These are phyloP conservation scores for Sebastes cheni DNA, from an alignment of 2,797 vertebrate species.

Conservation along the genomic window DNA sequence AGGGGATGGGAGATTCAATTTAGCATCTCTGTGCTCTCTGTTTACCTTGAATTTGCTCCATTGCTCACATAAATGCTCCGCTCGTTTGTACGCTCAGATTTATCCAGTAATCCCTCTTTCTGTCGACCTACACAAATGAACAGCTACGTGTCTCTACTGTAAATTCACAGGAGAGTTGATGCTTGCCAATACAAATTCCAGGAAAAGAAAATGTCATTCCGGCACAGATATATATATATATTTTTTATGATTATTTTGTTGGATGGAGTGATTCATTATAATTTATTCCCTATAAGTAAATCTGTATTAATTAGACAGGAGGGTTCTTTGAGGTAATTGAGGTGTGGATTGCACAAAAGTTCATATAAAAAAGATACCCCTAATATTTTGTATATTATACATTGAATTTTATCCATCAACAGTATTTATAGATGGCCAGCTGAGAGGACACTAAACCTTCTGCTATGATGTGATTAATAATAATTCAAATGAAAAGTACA, in stretches of 20 bases:
- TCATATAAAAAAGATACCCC: background rate
- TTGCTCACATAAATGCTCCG: background rate
- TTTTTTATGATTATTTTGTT: background rate
- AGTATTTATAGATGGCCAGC: background rate
- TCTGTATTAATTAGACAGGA: background rate
- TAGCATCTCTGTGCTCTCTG: slow-evolving; percentile 18
- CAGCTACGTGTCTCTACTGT: background rate
- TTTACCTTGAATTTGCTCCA: slow-evolving; percentile 19
- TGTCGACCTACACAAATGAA: background rate
- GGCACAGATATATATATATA: background rate
- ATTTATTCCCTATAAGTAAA: background rate
- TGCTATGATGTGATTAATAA: background rate
- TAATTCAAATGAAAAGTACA: background rate
- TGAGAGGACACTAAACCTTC: background rate
- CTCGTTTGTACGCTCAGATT: background rate
- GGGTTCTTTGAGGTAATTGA: background rate
- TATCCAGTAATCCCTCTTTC: background rate
- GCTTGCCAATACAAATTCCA: background rate
- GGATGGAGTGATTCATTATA: background rate
- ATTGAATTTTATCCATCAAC: background rate
- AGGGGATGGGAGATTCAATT: slow-evolving; percentile 17
- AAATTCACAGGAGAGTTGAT: background rate
- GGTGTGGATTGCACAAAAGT: background rate
- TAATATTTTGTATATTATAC: background rate
- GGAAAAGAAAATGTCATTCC: background rate